Percentiles rank a stretch among this genome's conserved stretches.
Conservation (phyloP, 2,797 vertebrate genomes). For the Rachycentron canadum region DNA sequence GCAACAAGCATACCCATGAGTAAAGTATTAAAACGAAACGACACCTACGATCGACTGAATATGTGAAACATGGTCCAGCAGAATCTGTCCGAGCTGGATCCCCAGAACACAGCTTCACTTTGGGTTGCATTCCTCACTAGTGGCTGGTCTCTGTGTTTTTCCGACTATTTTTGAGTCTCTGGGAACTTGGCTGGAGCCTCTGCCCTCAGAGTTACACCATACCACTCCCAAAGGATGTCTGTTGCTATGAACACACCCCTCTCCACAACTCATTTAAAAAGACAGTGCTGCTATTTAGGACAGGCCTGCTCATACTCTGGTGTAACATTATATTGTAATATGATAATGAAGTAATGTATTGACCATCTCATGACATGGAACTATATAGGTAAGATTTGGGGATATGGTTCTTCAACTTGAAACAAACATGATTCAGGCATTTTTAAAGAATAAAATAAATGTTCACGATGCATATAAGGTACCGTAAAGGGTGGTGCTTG, state of each 20-base stretch:
- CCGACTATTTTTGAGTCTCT: slow-evolving; percentile 81
- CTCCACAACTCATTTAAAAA: slow-evolving; percentile 87
- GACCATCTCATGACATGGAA: background rate
- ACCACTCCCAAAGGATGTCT: slow-evolving; percentile 80
- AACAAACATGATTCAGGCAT: background rate
- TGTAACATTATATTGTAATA: slow-evolving; percentile 27
- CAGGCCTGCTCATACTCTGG: slow-evolving; percentile 13
- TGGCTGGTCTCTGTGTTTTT: slow-evolving; percentile 64
- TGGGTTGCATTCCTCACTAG: slow-evolving; percentile 77
- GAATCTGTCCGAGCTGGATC: slow-evolving; percentile 49
- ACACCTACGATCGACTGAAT: slow-evolving; percentile 83
- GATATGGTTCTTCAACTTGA: background rate
- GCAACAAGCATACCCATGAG: slow-evolving; percentile 19
- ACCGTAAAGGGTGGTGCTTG: background rate
- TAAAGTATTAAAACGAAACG: slow-evolving; percentile 44
- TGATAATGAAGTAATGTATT: slow-evolving; percentile 40
- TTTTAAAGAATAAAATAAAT: slow-evolving; percentile 10
- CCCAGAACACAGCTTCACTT: slow-evolving; percentile 53
- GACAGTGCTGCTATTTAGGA: slow-evolving; percentile 77
- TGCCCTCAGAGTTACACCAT: slow-evolving; percentile 79
- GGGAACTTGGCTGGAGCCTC: slow-evolving; percentile 82
- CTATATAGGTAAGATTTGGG: background rate
- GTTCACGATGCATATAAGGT: background rate
- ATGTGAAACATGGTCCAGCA: slow-evolving; percentile 82
- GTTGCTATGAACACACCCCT: slow-evolving; percentile 85